Percentiles rank a stretch among this genome's conserved stretches.
Evolutionary conservation across 2,888 invertebrate species (phyloP).

Genomic region (Ectemnius lituratus): DNA sequence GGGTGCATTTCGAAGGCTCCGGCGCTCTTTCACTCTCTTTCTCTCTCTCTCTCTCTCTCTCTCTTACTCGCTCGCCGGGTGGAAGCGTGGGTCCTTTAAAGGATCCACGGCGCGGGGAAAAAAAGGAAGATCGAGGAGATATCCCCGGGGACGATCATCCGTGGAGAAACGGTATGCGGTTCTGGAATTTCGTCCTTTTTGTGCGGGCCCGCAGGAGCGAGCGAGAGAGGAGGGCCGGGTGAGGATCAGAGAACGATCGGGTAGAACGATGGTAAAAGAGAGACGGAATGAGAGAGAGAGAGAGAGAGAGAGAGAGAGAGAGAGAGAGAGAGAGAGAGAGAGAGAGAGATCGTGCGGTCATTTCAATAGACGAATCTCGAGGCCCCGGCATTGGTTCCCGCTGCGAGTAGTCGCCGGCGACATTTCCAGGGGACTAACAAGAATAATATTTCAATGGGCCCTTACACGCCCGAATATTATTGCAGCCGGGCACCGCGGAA

Average conservation of each 20-base stretch:
- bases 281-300: not conserved
- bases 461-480: constrained; percentile 36
- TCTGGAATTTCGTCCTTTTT: constrained; percentile 63
- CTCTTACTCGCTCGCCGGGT: constrained; percentile 1
- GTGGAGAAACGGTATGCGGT: constrained; percentile 62
- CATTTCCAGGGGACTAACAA: constrained; percentile 53
- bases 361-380: constrained; percentile 65
- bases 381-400: constrained; percentile 59
- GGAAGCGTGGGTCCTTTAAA: constrained; percentile 43
- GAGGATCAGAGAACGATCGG: too few relatives aligned
- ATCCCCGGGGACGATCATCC: constrained; percentile 55
- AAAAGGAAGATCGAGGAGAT: constrained; percentile 49
- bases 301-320: not conserved
- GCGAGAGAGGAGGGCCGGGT: not conserved
- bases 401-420: constrained; percentile 66
- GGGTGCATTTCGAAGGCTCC: constrained; percentile 38
- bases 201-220: constrained; percentile 27
- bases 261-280: too few relatives aligned
- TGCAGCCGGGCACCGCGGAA: constrained; percentile 20
- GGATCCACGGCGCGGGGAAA: constrained; percentile 33
- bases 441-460: constrained; percentile 60
- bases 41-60: too few relatives aligned
- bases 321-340: not conserved
- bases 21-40: constrained; percentile 22
- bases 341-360: constrained; percentile 33